Percentiles rank a stretch among this genome's conserved stretches.
phyloP scores from a whole-genome alignment of 2,888 invertebrate species.

The Apamea sordens region DNA sequence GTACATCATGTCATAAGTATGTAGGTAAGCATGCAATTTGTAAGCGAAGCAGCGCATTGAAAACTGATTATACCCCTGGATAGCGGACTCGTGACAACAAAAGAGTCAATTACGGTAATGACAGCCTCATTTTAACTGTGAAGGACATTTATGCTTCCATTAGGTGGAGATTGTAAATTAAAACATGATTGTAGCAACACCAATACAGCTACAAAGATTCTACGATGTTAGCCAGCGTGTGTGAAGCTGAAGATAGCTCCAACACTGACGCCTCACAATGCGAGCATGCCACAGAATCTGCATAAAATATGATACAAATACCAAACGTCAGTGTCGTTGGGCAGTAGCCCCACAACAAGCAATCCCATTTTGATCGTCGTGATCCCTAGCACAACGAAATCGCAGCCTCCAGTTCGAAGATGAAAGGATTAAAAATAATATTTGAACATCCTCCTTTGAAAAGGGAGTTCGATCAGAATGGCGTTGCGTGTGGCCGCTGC shows the following conservation, averaged over 20 bases:
- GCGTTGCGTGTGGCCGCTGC: no score
- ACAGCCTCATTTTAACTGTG: not conserved
- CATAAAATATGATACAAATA: not conserved
- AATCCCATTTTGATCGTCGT: not conserved
- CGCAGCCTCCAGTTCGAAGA: not conserved
- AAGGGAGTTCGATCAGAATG: not conserved
- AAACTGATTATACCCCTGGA: not conserved
- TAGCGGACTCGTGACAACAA: not conserved
- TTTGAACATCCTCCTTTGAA: not conserved
- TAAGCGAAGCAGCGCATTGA: not conserved
- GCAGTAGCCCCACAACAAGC: not conserved
- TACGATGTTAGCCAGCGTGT: not conserved
- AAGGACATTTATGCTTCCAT: not conserved
- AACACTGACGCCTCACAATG: not conserved
- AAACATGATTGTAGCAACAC: not conserved
- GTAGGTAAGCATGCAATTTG: not conserved
- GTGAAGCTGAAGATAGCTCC: no score
- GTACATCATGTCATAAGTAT: not conserved
- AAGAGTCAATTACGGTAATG: not conserved
- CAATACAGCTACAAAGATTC: not conserved
- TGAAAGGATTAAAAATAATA: not conserved
- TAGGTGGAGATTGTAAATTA: conserved; percentile 48
- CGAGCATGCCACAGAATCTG: not conserved
- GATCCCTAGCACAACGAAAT: not conserved
- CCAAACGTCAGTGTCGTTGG: not conserved